Conservation (phyloP, 2,113 vertebrate genomes). For the Romanogobio albipinnatus region DNA sequence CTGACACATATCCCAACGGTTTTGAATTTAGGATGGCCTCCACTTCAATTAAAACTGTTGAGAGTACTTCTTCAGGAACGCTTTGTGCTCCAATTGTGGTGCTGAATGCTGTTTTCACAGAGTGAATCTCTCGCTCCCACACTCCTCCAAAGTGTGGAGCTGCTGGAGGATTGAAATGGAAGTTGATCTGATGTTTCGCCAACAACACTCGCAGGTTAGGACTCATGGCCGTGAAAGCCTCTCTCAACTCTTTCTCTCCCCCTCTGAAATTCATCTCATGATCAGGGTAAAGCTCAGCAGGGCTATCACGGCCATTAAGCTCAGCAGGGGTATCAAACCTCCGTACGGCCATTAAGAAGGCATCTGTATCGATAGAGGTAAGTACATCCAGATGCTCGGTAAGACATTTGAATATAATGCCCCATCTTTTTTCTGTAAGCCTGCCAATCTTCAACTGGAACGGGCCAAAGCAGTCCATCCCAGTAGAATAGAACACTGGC, state of each 20-base stretch:
- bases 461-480: too few species aligned
- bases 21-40: conserved; percentile 33
- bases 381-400: too few species aligned
- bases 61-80: conserved; percentile 4
- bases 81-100: not conserved
- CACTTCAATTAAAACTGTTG: conserved; percentile 27
- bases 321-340: not conserved
- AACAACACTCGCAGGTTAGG: not conserved
- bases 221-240: not conserved
- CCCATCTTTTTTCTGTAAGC: too few species aligned
- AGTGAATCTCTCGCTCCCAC: not conserved
- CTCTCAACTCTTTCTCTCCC: not conserved
- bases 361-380: too few species aligned
- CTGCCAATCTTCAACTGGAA: too few species aligned
- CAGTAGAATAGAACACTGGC: too few species aligned
- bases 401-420: too few species aligned
- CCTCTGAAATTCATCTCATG: not conserved
- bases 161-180: conserved; percentile 10
- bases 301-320: not conserved
- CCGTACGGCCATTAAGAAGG: too few species aligned
- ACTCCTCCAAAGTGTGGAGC: not conserved
- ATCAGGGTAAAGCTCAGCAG: not conserved
- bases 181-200: conserved; percentile 5
- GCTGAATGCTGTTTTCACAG: not conserved
- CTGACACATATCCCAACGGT: conserved; percentile 15